Evolutionary conservation across 2,888 invertebrate genomes (phyloP), one percentile per base, ranked within the genome.

Genomic region (Drosophila affinis): DNA sequence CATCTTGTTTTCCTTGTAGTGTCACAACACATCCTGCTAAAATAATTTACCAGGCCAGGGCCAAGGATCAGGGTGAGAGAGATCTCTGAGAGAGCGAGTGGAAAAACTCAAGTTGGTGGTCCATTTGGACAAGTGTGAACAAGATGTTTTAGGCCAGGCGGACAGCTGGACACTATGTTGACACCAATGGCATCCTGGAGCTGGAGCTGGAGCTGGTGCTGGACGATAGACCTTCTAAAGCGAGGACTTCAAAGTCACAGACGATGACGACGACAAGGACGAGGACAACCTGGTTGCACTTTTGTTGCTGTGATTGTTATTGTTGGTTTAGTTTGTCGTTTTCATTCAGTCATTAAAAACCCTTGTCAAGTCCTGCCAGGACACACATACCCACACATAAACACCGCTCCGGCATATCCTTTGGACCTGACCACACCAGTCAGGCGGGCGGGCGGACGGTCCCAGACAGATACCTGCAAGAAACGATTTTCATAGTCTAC

Each of bases 321-420:
- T 49, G 64, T 63, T 59, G 75, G 82, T 76, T 60, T 62, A 63
- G 68, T 70, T 75, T 75, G 78, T 74, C 86, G 86, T 78, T 80
- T 83, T 88, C 89, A 76, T 81, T 76, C 76, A 81, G 84, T 90
- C 91, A 89, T 91, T 91, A 90, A 90, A 90, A 90, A 90, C 91
- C 90, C 90, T 90, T 90, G 91, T 90, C 91, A 91, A 90, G 82
- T 84, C 79, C 79, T 71, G 68, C 73, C 76, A 81, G 83, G 67
- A 77, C 75, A 73, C 52, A 47, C 61, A 67, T 72, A 75, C 63
- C 72, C 64, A 59, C 75, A 67, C 46, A 68, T 12, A 56, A 18
- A 46, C 21, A 18, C 62, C 49, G 48, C 44, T 45, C 49, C 47
- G 67, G 47, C 60, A 72, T 76, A 75, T 76, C 73, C 81, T 61